Conservation (phyloP, 2,113 vertebrate species). For the Microtus richardsoni region DNA sequence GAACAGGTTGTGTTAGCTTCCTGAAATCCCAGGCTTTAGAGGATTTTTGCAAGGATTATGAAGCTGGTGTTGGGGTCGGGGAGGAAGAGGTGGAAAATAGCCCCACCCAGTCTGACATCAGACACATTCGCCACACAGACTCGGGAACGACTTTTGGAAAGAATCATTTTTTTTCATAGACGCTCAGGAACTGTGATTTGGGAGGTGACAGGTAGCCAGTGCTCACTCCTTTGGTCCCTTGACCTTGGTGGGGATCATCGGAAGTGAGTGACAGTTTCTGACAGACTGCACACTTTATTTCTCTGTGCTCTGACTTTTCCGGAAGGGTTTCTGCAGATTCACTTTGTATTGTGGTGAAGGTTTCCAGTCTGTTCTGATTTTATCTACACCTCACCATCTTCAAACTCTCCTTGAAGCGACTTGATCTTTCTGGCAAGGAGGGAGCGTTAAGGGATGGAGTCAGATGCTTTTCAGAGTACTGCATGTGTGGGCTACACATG, state of each 20-base stretch:
- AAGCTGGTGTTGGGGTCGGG: neutral
- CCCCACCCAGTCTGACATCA: conserved; percentile 31
- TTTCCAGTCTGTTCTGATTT: conserved; percentile 46
- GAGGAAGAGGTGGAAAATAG: conserved; percentile 56
- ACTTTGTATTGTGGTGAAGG: conserved; percentile 36
- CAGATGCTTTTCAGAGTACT: neutral
- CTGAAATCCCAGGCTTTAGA: conserved; percentile 58
- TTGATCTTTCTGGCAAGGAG: conserved; percentile 52
- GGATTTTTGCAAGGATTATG: conserved; percentile 56
- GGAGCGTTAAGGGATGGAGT: neutral
- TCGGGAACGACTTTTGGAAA: conserved; percentile 35
- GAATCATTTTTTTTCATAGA: conserved; percentile 32
- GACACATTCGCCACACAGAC: conserved; percentile 16
- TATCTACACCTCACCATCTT: neutral
- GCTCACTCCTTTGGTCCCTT: conserved; percentile 13
- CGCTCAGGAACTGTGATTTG: neutral
- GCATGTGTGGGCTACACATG: neutral
- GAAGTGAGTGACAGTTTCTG: conserved; percentile 16
- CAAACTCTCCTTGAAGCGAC: neutral
- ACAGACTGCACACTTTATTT: conserved; percentile 3
- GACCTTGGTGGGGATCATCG: neutral
- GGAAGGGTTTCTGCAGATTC: neutral
- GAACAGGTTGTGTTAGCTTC: conserved; percentile 60
- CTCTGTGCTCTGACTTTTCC: neutral
- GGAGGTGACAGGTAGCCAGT: neutral